A percentile compares a stretch with the other conserved stretches of the same genome.
These are phyloP conservation scores for Drosophila putrida DNA, from an alignment of 2,888 invertebrate genomes.

Conservation along the genomic window DNA sequence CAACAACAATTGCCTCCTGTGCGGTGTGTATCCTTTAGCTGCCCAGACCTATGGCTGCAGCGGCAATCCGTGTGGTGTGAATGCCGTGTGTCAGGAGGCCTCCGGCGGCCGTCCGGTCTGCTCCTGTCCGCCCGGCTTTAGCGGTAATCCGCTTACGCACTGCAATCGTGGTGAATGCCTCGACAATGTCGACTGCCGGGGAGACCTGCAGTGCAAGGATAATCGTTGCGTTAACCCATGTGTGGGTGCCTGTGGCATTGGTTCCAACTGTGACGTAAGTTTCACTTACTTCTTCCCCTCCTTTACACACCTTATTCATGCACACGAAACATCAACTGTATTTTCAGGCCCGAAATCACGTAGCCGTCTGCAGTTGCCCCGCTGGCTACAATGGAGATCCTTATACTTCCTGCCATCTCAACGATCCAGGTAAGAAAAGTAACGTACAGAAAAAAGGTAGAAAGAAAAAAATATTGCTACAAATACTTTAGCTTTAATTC, in stretches of 20 bases:
- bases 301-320: neutral
- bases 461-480: no score
- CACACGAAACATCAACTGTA: neutral
- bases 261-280: slow-evolving; percentile 91
- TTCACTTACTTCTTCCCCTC: neutral
- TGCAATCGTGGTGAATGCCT: slow-evolving; percentile 91
- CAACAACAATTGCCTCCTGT: neutral
- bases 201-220: slow-evolving; percentile 90
- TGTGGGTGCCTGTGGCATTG: slow-evolving; percentile 90
- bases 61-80: slow-evolving; percentile 89
- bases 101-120: slow-evolving; percentile 92
- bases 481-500: no score
- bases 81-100: slow-evolving; percentile 88
- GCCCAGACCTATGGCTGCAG: slow-evolving; percentile 86
- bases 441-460: no score
- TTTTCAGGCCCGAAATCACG: slow-evolving; percentile 88
- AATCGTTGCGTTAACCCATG: slow-evolving; percentile 93
- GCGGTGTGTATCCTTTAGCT: slow-evolving; percentile 34
- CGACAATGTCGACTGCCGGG: slow-evolving; percentile 92
- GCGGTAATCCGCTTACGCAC: slow-evolving; percentile 91
- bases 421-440: slow-evolving; percentile 89
- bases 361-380: slow-evolving; percentile 92
- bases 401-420: slow-evolving; percentile 89
- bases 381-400: slow-evolving; percentile 93
- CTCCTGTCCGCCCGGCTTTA: slow-evolving; percentile 92